Evolutionary conservation across 2,797 vertebrate genomes (phyloP).

Genomic region (Smutsia gigantea): DNA sequence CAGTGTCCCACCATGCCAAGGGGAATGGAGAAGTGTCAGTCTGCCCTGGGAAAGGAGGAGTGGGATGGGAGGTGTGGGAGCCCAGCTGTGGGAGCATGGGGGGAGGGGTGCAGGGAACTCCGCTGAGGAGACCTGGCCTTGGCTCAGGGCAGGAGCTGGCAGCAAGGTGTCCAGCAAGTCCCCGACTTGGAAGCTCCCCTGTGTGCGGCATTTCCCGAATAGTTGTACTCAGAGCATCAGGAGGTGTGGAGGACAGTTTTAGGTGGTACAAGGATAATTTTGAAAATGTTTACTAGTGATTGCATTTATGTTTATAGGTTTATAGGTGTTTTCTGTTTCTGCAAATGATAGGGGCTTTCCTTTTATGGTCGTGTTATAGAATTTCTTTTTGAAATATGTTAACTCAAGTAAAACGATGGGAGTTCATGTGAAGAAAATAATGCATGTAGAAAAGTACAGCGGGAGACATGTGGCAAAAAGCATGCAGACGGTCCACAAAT

Average conservation of each 20-base stretch:
- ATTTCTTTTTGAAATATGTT: not conserved
- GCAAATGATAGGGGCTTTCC: not conserved
- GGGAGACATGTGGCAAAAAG: not conserved
- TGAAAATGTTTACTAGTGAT: not conserved
- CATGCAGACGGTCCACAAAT: fast-evolving
- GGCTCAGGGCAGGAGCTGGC: not conserved
- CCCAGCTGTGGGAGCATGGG: not conserved
- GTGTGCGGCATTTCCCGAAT: fast-evolving
- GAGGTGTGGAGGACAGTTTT: not conserved
- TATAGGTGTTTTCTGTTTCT: not conserved
- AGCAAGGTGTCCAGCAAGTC: not conserved
- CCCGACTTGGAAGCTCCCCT: not conserved
- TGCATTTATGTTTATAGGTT: too few species aligned
- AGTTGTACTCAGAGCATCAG: not conserved
- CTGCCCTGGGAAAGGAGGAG: not conserved
- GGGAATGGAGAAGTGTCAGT: not conserved
- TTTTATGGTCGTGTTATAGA: not conserved
- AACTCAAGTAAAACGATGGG: not conserved
- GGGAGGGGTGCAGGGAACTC: not conserved
- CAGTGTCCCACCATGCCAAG: not conserved
- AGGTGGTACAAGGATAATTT: not conserved
- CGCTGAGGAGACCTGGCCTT: fast-evolving
- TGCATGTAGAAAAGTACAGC: not conserved
- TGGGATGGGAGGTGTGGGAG: not conserved
- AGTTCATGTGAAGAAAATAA: not conserved